These are phyloP conservation scores for Axis porcinus DNA, from an alignment of 2,113 vertebrate genomes.

Conservation along the genomic window DNA sequence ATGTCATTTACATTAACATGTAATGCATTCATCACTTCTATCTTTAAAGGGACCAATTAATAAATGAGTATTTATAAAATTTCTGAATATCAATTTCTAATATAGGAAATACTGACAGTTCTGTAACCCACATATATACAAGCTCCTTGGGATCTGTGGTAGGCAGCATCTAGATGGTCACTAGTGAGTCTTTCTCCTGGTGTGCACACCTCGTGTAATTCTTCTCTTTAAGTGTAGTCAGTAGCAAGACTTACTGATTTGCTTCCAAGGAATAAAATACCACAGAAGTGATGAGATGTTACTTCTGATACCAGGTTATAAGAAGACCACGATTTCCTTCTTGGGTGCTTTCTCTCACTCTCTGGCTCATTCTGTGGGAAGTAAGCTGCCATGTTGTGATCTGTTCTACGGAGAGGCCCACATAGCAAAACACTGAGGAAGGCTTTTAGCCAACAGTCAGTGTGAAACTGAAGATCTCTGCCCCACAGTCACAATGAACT, in stretches of 20 bases:
- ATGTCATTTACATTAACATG: not conserved
- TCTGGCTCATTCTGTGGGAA: not conserved
- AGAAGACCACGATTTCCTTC: not conserved
- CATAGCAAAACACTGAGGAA: not conserved
- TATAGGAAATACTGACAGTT: not conserved
- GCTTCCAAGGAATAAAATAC: not conserved
- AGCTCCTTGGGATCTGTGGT: not conserved
- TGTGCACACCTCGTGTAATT: not conserved
- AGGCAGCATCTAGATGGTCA: not conserved
- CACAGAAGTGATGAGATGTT: not conserved
- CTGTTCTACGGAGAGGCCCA: not conserved
- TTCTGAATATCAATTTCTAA: not conserved
- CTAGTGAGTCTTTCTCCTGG: not conserved
- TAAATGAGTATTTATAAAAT: not conserved
- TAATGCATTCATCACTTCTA: not conserved
- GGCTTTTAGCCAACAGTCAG: not conserved
- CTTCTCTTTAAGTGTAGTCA: not conserved
- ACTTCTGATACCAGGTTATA: not conserved
- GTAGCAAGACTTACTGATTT: not conserved
- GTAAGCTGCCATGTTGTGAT: not conserved
- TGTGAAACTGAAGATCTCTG: not conserved
- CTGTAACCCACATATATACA: not conserved
- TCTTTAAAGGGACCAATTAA: not conserved
- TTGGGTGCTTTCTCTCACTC: not conserved
- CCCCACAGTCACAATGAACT: not conserved